Base-by-base conservation (phyloP, 2,113 vertebrate species). In the Callionymus lyra region DNA sequence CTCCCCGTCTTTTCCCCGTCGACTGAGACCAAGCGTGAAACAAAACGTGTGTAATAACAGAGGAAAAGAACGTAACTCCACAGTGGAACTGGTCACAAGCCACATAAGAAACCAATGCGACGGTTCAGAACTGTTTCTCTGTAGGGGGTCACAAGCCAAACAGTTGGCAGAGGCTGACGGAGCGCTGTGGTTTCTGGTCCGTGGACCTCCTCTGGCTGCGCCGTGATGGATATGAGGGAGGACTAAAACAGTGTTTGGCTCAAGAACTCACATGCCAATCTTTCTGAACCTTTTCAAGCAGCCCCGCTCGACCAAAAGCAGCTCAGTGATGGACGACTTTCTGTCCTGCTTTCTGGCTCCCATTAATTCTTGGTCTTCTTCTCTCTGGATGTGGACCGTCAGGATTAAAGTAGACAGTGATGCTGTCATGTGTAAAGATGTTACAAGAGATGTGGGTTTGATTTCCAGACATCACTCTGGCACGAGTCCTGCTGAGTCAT, bases 401-500 rank as follows among this genome's bases (percentile, higher is more conserved):
- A 12, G 12, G 34, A 36, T 27, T 27, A 36, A 12, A 36, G n/a
- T n/a, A 14, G 12, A 2, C 71, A 38, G 70, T 65, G 75, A 63
- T 38, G 67, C 71, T 67, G 73, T 80, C 68, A 34, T 70, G 61
- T 60, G 53, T 77, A 66, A 74, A 79, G 73, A 66, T 17, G 60
- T 82, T 73, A 71, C 13, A 45, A 71, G 70, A 74, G 63, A 34
- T 67, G 66, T 71, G 78, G 81, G 72, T 82, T 13, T 32, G 53
- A 56, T 82, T 81, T 53, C 65, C 41, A 45, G 52, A 70, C 63
- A 41, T 76, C 74, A 70, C 65, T 72, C 76, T 59, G n/a, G n/a
- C n/a, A n/a, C n/a, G n/a, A n/a, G n/a, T n/a, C n/a, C n/a, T n/a
- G n/a, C n/a, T n/a, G n/a, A n/a, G n/a, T n/a, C n/a, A n/a, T n/a